Evolutionary conservation across 2,888 invertebrate species (phyloP).

Genomic region (Drosophila multiciliata): DNA sequence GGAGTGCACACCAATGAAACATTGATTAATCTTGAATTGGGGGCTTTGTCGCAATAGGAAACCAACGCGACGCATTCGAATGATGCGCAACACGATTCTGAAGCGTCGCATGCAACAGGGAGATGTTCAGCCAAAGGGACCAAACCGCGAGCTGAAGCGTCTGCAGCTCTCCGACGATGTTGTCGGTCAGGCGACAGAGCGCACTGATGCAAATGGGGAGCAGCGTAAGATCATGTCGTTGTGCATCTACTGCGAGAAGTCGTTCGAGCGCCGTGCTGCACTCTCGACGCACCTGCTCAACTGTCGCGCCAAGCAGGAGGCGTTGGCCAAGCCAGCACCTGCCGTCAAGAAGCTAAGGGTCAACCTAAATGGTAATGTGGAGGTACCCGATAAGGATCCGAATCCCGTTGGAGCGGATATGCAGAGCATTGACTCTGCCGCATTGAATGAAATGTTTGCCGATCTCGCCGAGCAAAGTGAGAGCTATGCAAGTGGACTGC

Average conservation of each 20-base stretch:
- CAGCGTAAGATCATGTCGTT: slow-evolving; percentile 88
- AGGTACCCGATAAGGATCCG: slow-evolving; percentile 15
- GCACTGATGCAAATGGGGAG: slow-evolving; percentile 54
- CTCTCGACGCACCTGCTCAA: slow-evolving; percentile 89
- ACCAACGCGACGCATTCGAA: slow-evolving; percentile 89
- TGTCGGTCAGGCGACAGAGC: slow-evolving; percentile 51
- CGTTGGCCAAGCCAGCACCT: slow-evolving; percentile 61
- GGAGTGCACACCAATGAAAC: not conserved
- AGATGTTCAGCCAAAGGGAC: slow-evolving; percentile 85
- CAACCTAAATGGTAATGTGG: slow-evolving; percentile 36
- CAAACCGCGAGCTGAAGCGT: slow-evolving; percentile 82
- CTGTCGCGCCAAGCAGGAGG: slow-evolving; percentile 86
- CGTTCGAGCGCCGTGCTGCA: slow-evolving; percentile 90
- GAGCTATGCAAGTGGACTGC: slow-evolving; percentile 73
- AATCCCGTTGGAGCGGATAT: slow-evolving; percentile 18
- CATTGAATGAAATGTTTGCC: slow-evolving; percentile 80
- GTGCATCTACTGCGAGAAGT: slow-evolving; percentile 88
- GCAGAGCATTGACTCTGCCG: slow-evolving; percentile 53
- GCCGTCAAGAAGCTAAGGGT: slow-evolving; percentile 62
- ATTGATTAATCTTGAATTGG: not conserved
- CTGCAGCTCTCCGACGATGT: slow-evolving; percentile 73
- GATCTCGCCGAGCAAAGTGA: slow-evolving; percentile 77
- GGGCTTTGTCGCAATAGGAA: slow-evolving; percentile 85
- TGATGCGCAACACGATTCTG: slow-evolving; percentile 89
- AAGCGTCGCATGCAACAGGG: slow-evolving; percentile 88